phyloP scores from a whole-genome alignment of 2,888 invertebrate species.

The Euproctis similis region DNA sequence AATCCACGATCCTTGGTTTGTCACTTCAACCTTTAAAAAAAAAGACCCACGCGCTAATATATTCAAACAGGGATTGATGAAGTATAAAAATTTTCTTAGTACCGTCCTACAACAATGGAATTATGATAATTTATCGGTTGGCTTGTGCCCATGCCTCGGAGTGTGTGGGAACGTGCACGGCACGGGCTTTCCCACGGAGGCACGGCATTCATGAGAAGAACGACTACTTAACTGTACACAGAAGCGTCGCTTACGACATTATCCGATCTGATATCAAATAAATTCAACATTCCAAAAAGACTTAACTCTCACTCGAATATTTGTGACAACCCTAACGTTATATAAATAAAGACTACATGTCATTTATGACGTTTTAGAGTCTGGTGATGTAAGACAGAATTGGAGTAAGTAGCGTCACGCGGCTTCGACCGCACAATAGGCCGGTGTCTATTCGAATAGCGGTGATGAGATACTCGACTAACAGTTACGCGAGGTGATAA shows the following conservation, averaged over 20 bases:
- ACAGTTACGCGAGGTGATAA: constrained; percentile 66
- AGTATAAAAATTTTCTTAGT: constrained; percentile 76
- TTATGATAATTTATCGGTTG: constrained; percentile 77
- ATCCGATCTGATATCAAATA: constrained; percentile 17
- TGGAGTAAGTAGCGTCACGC: constrained; percentile 76
- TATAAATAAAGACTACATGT: constrained; percentile 31
- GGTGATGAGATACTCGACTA: constrained; percentile 65
- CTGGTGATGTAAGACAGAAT: constrained; percentile 57
- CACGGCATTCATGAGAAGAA: constrained; percentile 38
- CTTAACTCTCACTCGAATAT: constrained; percentile 40
- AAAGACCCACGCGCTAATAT: constrained; percentile 71
- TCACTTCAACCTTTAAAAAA: constrained; percentile 56
- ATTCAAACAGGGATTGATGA: constrained; percentile 75
- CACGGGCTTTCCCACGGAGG: constrained; percentile 76
- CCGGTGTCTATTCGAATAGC: constrained; percentile 66
- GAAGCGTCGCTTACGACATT: constrained; percentile 48
- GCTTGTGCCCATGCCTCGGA: constrained; percentile 74
- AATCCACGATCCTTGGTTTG: constrained; percentile 38
- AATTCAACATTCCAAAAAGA: constrained; percentile 27
- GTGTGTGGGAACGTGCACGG: constrained; percentile 76
- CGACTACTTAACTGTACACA: constrained; percentile 34
- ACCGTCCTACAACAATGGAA: constrained; percentile 76
- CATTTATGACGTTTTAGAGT: constrained; percentile 51
- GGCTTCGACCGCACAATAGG: constrained; percentile 71
- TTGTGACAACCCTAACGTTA: constrained; percentile 30